Conservation (phyloP, 2,113 vertebrate genomes). For the western clawed frog (Xenopus tropicalis) region UCB_Xtro_10.0 CM004445.2:103334001-103334500, state of each 20-base stretch:
- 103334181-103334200: background rate
- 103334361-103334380: background rate
- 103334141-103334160: background rate
- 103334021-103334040: too few species aligned
- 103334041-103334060: too few species aligned
- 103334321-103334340: slow-evolving; percentile 12
- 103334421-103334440: slow-evolving; percentile 1
- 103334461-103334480: slow-evolving; percentile 17
- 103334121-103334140: too few species aligned
- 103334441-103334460: slow-evolving; percentile 11
- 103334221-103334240: background rate
- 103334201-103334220: background rate
- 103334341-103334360: slow-evolving; percentile 16
- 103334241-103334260: slow-evolving; percentile 2
- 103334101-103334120: too few species aligned
- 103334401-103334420: background rate
- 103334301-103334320: slow-evolving; percentile 8
- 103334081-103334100: too few species aligned
- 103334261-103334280: background rate
- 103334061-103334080: too few species aligned
- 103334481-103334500: slow-evolving; percentile 28
- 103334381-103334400: background rate
- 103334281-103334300: slow-evolving; percentile 15
- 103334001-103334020: too few species aligned
- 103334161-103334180: background rate